Base-by-base conservation (phyloP, 2,888 invertebrate species). In the Boloria selene region DNA sequence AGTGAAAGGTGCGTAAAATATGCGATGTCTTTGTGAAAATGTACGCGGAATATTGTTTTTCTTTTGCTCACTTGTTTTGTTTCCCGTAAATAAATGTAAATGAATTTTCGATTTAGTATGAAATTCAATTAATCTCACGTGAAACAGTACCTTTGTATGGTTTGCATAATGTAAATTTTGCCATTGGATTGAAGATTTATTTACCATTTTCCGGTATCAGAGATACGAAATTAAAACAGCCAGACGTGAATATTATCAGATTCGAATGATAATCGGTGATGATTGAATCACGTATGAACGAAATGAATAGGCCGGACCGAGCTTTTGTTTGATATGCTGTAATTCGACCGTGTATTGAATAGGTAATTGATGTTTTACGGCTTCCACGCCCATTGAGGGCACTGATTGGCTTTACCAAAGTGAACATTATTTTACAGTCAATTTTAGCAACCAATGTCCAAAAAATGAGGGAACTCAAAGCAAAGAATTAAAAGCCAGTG, bases 201-300 rank as follows among this genome's bases (percentile, higher is more conserved):
- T 77, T 74, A 79, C 81, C 79, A 79, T 84, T 81, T 86, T 84
- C 82, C 81, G 79, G 79, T 77, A 79, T 78, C 73, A 75, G 74
- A 74, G 71, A 75, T 74, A 76, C 76, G 74, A 77, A 79, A 83
- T 87, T 83, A 84, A 84, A 83, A 77, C 78, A 77, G 76, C 75
- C 76, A 78, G 79, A 78, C 80, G 79, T 81, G 80, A 83, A 84
- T 85, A 83, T 83, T 79, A 78, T 75, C 74, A 78, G 76, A 79
- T 80, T 77, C 76, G 79, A 78, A 80, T 80, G 74, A 74, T 75
- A 83, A 84, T 84, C 82, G 77, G 77, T 77, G 73, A 71, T 81
- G 80, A 86, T 88, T 85, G 78, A 85, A 86, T 85, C 82, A 82
- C 81, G 79, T 79, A 80, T 80, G 77, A 78, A 75, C 70, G 79